These are phyloP conservation scores for Lepidotrigona ventralis DNA, from an alignment of 1,140 invertebrate species.

Conservation along the genomic window DNA sequence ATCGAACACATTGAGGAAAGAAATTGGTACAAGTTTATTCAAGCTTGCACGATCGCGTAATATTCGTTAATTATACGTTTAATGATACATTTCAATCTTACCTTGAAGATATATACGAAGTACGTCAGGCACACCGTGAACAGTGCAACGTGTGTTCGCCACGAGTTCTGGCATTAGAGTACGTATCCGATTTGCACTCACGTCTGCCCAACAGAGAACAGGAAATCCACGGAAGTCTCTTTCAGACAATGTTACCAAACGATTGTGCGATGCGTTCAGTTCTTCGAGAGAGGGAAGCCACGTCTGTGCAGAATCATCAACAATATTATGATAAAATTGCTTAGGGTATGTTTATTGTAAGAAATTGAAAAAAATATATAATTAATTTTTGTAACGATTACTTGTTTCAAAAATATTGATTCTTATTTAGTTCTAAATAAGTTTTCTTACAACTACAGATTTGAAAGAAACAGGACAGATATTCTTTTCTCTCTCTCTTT, in stretches of 20 bases:
- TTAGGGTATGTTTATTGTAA: not conserved
- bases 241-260: conserved; percentile 84
- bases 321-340: not conserved
- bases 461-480: not conserved
- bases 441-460: not conserved
- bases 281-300: conserved; percentile 87
- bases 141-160: conserved; percentile 87
- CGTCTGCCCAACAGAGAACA: conserved; percentile 87
- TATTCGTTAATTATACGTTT: not conserved
- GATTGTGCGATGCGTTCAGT: conserved; percentile 88
- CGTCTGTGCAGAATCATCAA: conserved; percentile 82
- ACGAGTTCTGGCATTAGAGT: conserved; percentile 86
- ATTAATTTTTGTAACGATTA: not conserved
- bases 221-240: conserved; percentile 90
- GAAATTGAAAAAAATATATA: not conserved
- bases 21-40: not conserved
- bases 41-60: not conserved
- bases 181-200: conserved; percentile 87
- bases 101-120: conserved; percentile 90
- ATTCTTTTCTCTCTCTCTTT: too few relatives aligned
- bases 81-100: too few relatives aligned
- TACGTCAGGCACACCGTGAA: conserved; percentile 87
- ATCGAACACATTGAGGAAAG: rapidly evolving
- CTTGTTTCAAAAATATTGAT: not conserved
- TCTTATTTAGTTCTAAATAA: not conserved